phyloP scores from a whole-genome alignment of 2,113 vertebrate genomes.

The Chaenocephalus aceratus region DNA sequence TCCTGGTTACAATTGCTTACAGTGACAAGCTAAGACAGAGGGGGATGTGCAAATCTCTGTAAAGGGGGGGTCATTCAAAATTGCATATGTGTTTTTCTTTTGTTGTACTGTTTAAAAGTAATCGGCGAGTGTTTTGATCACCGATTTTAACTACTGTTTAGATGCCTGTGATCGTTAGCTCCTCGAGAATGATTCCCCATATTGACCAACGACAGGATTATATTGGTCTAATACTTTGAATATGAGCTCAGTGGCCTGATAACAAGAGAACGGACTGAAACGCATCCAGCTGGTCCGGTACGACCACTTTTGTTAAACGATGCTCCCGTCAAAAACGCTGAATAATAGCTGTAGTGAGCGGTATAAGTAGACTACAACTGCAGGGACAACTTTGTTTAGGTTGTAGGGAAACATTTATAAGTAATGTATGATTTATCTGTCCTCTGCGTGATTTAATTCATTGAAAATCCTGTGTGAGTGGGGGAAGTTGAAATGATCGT shows the following conservation, averaged over 20 bases:
- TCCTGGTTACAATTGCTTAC: neutral
- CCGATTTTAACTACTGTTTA: constrained; percentile 6
- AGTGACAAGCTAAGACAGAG: neutral
- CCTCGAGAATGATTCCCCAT: neutral
- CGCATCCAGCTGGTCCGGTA: constrained; percentile 6
- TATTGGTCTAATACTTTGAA: neutral
- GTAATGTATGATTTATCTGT: neutral
- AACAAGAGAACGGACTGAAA: neutral
- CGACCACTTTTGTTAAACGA: neutral
- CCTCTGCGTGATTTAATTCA: neutral
- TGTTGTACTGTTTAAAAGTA: constrained; percentile 14
- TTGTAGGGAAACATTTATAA: neutral
- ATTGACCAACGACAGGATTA: neutral
- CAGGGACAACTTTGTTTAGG: constrained; percentile 35
- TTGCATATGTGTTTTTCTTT: neutral
- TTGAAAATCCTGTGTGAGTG: neutral
- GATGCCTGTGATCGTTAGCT: neutral
- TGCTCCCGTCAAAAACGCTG: neutral
- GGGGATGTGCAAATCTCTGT: too few species aligned
- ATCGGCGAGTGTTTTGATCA: neutral
- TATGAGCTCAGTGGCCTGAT: neutral
- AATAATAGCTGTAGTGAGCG: neutral
- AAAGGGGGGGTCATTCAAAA: neutral
- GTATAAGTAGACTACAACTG: constrained; percentile 5
- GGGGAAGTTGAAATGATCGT: neutral